Evolutionary conservation across 2,888 invertebrate genomes (phyloP).

Genomic region (Syrphus vitripennis): DNA sequence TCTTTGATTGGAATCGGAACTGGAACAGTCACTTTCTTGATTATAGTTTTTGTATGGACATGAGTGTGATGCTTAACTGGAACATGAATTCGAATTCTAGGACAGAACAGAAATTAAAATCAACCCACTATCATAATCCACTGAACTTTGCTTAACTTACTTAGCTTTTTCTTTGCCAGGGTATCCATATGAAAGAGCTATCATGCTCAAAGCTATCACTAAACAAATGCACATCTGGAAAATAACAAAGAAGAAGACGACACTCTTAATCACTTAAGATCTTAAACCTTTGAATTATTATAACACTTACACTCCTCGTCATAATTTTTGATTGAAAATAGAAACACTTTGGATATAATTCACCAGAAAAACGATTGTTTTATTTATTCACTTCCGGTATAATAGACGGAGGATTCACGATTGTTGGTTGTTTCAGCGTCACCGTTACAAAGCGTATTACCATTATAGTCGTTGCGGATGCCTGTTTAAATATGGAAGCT

Average conservation of each 20-base stretch:
- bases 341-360: slow-evolving; percentile 11
- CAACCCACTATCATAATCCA: neutral
- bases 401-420: slow-evolving; percentile 21
- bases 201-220: slow-evolving; percentile 76
- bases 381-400: slow-evolving; percentile 34
- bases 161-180: slow-evolving; percentile 79
- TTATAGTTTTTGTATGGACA: slow-evolving; percentile 80
- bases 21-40: slow-evolving; percentile 80
- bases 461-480: slow-evolving; percentile 52
- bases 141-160: slow-evolving; percentile 73
- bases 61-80: slow-evolving; percentile 81
- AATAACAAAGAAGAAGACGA: neutral
- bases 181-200: slow-evolving; percentile 76
- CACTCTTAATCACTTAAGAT: neutral
- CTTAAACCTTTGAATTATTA: neutral
- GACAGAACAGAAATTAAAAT: neutral
- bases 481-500: slow-evolving; percentile 69
- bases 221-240: slow-evolving; percentile 74
- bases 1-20: slow-evolving; percentile 80
- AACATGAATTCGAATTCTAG: slow-evolving; percentile 80
- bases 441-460: slow-evolving; percentile 66
- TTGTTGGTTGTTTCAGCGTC: slow-evolving; percentile 54
- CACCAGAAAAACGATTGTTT: slow-evolving; percentile 25
- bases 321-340: slow-evolving; percentile 13
- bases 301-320: slow-evolving; percentile 54